Percentiles rank a stretch among this genome's conserved stretches.
phyloP scores from a whole-genome alignment of 2,797 vertebrate species.

The Parauchenoglanis punctatus region DNA sequence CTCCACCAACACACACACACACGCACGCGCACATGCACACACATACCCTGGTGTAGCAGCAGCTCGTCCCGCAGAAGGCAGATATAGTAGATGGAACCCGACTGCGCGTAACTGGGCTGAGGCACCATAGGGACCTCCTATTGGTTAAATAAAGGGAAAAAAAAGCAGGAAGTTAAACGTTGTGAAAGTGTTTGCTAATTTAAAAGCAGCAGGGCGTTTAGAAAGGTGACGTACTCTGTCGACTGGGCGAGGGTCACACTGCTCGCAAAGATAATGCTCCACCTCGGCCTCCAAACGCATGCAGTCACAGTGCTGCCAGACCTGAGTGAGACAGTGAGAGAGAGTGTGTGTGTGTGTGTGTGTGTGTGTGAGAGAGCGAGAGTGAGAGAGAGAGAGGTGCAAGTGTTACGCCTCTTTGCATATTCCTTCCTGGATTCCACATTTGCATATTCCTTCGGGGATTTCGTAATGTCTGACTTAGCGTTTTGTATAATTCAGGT shows the following conservation, averaged over 20 bases:
- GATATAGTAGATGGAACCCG: slow-evolving; percentile 97
- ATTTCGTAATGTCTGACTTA: too few species aligned
- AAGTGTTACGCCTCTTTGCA: too few species aligned
- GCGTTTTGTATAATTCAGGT: too few species aligned
- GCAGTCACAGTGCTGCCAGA: slow-evolving; percentile 99
- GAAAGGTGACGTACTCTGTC: slow-evolving; percentile 79
- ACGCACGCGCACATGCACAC: background rate
- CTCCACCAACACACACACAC: background rate
- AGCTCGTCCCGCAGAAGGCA: slow-evolving; percentile 93
- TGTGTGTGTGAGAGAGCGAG: background rate
- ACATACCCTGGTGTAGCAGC: slow-evolving; percentile 92
- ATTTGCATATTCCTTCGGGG: background rate
- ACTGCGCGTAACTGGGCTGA: slow-evolving; percentile 93
- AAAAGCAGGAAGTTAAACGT: background rate
- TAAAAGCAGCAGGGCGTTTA: background rate
- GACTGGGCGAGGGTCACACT: slow-evolving; percentile 89
- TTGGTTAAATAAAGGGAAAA: slow-evolving; percentile 30
- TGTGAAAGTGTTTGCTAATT: background rate
- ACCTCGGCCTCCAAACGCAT: slow-evolving; percentile 93
- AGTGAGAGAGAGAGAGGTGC: background rate
- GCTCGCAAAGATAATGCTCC: slow-evolving; percentile 96
- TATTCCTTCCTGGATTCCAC: background rate
- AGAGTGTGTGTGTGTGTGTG: background rate
- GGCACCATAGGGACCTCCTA: slow-evolving; percentile 99
- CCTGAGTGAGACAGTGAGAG: slow-evolving; percentile 69